These are phyloP conservation scores for Ceyx melanurus DNA, from an alignment of 2,113 vertebrate species.

Conservation along the genomic window DNA sequence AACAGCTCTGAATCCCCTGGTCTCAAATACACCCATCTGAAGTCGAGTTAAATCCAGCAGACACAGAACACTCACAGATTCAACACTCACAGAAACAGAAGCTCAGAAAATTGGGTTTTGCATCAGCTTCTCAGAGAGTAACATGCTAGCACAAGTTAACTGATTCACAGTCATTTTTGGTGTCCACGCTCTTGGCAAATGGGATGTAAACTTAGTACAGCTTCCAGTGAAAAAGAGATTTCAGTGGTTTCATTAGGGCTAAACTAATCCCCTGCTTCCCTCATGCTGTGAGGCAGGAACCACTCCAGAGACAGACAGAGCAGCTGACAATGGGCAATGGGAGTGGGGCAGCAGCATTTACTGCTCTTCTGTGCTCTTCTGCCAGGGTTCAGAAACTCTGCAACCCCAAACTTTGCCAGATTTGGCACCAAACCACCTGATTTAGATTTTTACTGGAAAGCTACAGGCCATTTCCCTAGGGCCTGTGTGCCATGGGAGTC, in stretches of 20 bases:
- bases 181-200: not conserved
- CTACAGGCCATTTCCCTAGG: not conserved
- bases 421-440: too few relatives aligned
- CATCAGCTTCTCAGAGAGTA: conserved; percentile 23
- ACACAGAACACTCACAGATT: not conserved
- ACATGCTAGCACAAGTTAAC: conserved; percentile 48
- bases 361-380: not conserved
- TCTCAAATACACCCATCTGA: not conserved
- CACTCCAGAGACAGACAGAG: not conserved
- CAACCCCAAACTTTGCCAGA: not conserved
- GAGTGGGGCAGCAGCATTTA: not conserved
- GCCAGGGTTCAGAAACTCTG: not conserved
- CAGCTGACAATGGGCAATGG: not conserved
- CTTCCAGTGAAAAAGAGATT: not conserved
- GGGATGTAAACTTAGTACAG: conserved; percentile 8
- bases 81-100: not conserved
- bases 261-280: not conserved
- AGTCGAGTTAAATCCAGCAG: conserved; percentile 5
- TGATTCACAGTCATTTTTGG: conserved; percentile 45
- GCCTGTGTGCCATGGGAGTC: not conserved
- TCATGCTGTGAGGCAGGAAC: not conserved
- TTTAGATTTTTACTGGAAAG: not conserved
- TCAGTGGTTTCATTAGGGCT: conserved; percentile 24
- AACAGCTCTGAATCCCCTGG: not conserved
- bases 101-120: conserved; percentile 29